Percentiles rank a stretch among this genome's conserved stretches.
phyloP scores from a whole-genome alignment of 1,140 invertebrate genomes.

The Acromyrmex charruanus region DNA sequence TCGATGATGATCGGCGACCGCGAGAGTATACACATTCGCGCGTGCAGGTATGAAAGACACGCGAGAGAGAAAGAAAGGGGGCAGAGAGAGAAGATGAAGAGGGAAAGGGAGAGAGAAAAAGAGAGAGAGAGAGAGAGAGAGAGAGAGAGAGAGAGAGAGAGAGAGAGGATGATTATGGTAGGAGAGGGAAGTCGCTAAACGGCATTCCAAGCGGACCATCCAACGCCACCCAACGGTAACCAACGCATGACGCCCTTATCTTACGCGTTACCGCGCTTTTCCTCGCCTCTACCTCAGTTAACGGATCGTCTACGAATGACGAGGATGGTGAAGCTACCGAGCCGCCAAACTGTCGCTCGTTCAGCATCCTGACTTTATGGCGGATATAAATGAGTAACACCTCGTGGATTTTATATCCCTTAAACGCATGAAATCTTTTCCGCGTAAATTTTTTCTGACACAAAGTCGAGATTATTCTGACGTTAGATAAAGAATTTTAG shows the following conservation, averaged over 20 bases:
- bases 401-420: conserved; percentile 23
- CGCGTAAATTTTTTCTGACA: not conserved
- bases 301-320: conserved; percentile 70
- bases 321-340: conserved; percentile 56
- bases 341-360: conserved; percentile 7
- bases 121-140: not conserved
- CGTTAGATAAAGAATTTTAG: not conserved
- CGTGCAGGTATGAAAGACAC: conserved; percentile 68
- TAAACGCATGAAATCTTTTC: not conserved
- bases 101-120: conserved; percentile 16
- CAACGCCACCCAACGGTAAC: conserved; percentile 86
- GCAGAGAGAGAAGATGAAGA: conserved; percentile 35
- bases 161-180: conserved; percentile 67
- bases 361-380: conserved; percentile 23
- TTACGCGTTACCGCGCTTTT: conserved; percentile 73
- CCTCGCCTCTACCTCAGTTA: conserved; percentile 73
- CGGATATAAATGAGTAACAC: conserved; percentile 42
- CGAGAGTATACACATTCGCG: conserved; percentile 61
- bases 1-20: conserved; percentile 67
- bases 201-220: conserved; percentile 84
- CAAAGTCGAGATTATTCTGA: not conserved
- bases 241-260: conserved; percentile 82
- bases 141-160: too few relatives aligned
- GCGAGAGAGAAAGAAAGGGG: conserved; percentile 54
- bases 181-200: conserved; percentile 85